Conservation (phyloP, 2,113 vertebrate species). For the Callocephalon fimbriatum region DNA sequence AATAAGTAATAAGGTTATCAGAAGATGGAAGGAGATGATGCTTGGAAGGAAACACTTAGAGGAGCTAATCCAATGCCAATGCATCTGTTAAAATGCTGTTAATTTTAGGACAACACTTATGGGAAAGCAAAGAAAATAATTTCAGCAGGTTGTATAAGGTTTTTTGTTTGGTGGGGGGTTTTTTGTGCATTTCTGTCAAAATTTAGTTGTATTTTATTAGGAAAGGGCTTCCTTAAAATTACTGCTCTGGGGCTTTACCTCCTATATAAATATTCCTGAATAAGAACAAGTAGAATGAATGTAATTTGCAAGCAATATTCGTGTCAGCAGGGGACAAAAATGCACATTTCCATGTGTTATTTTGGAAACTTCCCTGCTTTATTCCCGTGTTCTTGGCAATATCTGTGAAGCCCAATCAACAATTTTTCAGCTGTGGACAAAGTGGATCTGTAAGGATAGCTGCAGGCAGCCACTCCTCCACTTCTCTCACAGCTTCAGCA, state of each 20-base stretch:
- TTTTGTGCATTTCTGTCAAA: background rate
- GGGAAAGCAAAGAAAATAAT: background rate
- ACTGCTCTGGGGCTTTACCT: background rate
- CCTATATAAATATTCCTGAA: background rate
- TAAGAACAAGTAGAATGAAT: background rate
- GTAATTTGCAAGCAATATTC: background rate
- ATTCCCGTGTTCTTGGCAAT: background rate
- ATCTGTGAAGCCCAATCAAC: background rate
- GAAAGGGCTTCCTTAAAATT: background rate
- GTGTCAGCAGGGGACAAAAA: background rate
- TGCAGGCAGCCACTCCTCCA: background rate
- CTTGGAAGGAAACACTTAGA: background rate
- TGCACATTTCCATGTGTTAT: background rate
- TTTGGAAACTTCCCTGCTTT: background rate
- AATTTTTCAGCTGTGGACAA: background rate
- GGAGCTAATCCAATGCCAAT: background rate
- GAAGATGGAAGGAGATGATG: background rate
- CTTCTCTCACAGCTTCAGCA: background rate
- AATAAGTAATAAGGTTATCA: constrained; percentile 45
- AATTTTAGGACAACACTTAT: background rate
- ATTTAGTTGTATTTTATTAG: background rate
- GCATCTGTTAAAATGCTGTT: constrained; percentile 1
- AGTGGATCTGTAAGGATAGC: background rate
- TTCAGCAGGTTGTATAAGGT: background rate
- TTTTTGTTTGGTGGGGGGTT: background rate